Percentiles rank a stretch among this genome's conserved stretches.
Evolutionary conservation across 2,888 invertebrate genomes (phyloP).

Genomic region (Amphipoea oculea): DNA sequence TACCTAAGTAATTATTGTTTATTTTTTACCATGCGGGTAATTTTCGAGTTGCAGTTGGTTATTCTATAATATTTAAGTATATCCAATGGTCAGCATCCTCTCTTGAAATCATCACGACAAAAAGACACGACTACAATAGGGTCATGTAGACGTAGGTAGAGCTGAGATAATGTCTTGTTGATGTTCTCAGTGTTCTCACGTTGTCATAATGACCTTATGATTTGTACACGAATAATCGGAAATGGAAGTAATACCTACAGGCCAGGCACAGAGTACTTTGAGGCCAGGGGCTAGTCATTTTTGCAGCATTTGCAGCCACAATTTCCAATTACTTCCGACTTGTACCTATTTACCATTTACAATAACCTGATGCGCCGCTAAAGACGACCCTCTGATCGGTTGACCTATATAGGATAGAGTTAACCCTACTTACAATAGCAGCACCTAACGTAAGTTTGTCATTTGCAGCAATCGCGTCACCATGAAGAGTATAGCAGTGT

Average conservation of each 20-base stretch:
- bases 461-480: slow-evolving; percentile 31
- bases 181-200: no score
- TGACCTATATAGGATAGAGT: background rate
- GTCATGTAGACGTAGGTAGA: background rate
- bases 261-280: no score
- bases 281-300: background rate
- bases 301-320: background rate
- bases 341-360: background rate
- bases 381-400: background rate
- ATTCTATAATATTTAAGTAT: background rate
- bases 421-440: background rate
- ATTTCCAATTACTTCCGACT: background rate
- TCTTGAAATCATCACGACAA: background rate
- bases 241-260: background rate
- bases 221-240: background rate
- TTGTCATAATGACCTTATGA: no score
- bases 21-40: background rate
- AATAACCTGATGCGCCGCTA: background rate
- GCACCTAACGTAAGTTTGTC: background rate
- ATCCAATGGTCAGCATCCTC: background rate
- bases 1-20: background rate
- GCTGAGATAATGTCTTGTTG: background rate
- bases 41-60: background rate
- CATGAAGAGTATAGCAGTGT: slow-evolving; percentile 79
- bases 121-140: no score